phyloP scores from a whole-genome alignment of 2,113 vertebrate genomes.

The Butastur rufipennis region DNA sequence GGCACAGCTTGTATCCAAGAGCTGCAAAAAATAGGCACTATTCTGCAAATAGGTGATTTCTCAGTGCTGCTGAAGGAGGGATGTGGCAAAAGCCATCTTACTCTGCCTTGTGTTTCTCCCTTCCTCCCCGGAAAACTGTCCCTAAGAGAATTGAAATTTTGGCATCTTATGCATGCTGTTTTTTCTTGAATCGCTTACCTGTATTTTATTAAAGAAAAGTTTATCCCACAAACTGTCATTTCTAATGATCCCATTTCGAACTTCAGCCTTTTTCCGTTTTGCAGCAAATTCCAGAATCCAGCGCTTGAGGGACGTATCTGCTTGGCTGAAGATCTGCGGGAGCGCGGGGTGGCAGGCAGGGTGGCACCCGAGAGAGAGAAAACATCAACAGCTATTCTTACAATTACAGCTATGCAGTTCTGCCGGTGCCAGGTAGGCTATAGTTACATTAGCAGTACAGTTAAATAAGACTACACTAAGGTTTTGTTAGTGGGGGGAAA shows the following conservation, averaged over 20 bases:
- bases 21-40: background rate
- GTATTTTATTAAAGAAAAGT: conserved; percentile 82
- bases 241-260: conserved; percentile 76
- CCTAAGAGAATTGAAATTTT: background rate
- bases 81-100: background rate
- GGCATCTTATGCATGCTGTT: background rate
- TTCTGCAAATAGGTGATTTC: background rate
- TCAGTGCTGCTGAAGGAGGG: background rate
- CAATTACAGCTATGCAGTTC: rapidly evolving
- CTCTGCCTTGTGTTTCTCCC: background rate
- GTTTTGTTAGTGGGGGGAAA: background rate
- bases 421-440: background rate
- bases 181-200: conserved; percentile 60
- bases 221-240: conserved; percentile 83
- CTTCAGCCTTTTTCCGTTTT: conserved; percentile 76
- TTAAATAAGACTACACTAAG: background rate
- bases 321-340: conserved; percentile 80
- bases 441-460: rapidly evolving
- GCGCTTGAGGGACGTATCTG: conserved; percentile 77
- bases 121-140: background rate
- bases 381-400: background rate
- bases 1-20: background rate
- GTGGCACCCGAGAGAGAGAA: background rate
- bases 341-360: background rate
- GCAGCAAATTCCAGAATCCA: conserved; percentile 82